Conservation (phyloP, 2,888 invertebrate genomes). For the Apodemia hepburni region DNA sequence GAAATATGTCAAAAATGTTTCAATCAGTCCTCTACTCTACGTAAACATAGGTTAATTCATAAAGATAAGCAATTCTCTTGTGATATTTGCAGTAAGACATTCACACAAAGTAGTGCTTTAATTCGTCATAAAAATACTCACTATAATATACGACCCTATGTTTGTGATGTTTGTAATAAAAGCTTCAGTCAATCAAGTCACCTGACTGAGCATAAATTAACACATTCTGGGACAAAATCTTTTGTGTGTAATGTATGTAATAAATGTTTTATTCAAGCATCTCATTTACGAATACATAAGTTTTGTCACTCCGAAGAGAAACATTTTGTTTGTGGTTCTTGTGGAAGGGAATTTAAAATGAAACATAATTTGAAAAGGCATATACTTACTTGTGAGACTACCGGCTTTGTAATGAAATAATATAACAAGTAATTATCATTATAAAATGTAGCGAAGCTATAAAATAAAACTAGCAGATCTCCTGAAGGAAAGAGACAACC, state of each 20-base stretch:
- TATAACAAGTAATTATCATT: too few relatives aligned
- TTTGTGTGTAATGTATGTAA: slow-evolving; percentile 2
- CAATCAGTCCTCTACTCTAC: too few relatives aligned
- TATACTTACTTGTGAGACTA: neutral
- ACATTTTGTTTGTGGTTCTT: neutral
- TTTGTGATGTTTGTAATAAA: neutral
- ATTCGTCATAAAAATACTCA: neutral
- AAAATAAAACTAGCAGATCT: too few relatives aligned
- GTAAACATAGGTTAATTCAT: too few relatives aligned
- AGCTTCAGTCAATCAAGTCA: neutral
- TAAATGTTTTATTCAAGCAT: neutral
- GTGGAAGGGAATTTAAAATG: neutral
- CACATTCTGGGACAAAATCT: neutral
- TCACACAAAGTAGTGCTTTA: neutral
- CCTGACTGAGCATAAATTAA: neutral
- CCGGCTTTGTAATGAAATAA: neutral
- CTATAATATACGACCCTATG: neutral
- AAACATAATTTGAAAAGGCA: neutral
- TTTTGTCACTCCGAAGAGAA: neutral
- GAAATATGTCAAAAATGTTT: too few relatives aligned
- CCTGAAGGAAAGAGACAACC: too few relatives aligned
- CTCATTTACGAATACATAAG: neutral
- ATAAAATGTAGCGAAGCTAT: too few relatives aligned
- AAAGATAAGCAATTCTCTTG: too few relatives aligned
- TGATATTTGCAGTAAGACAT: neutral